Base-by-base conservation (phyloP, 2,888 invertebrate species). In the Leptinotarsa rubiginosa region DNA sequence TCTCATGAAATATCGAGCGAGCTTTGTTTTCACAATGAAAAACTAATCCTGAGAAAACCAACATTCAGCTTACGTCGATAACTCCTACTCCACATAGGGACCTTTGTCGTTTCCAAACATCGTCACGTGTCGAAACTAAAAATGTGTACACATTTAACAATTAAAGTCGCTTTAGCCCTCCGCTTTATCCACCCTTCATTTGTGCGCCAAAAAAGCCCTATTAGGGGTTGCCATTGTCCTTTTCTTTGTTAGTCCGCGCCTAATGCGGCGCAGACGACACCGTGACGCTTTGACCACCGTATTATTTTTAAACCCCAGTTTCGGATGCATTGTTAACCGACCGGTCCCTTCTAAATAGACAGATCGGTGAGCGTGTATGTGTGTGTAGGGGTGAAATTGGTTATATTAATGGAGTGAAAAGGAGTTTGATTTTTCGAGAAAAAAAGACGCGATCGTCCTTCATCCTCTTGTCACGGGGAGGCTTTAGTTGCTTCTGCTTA, bases 141-240 rank as follows among this genome's bases (percentile, higher is more conserved):
- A 83, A 80, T 81, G 81, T 82, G 76, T 80, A 81, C 80, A 81
- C 81, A 80, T 75, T 77, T 78, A 81, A 84, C 84, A 84, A 84
- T 84, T 84, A 84, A 84, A 84, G 84, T 84, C 84, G 84, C 80
- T 84, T 84, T 84, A 84, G 82, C 79, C 78, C 78, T 74, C 72
- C 75, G 78, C 75, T 73, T 72, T 71, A 75, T 73, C 77, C 80
- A 80, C 80, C 79, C 80, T 79, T 76, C 80, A 75, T 78, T 78
- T 77, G 78, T 77, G 76, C 77, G 72, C 72, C 74, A 79, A 79
- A 78, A 79, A 79, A 77, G 79, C 79, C 75, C 77, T 79, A 79
- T 77, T 77, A 77, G 77, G 79, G 79, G 79, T 73, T 64, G 76
- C 72, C 76, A 79, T 77, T 79, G 79, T 79, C 74, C 79, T 79